These are phyloP conservation scores for Diacarnus erythraeanus DNA, from an alignment of 37 sponge, comb jelly and placozoan genomes.

Conservation along the genomic window DNA sequence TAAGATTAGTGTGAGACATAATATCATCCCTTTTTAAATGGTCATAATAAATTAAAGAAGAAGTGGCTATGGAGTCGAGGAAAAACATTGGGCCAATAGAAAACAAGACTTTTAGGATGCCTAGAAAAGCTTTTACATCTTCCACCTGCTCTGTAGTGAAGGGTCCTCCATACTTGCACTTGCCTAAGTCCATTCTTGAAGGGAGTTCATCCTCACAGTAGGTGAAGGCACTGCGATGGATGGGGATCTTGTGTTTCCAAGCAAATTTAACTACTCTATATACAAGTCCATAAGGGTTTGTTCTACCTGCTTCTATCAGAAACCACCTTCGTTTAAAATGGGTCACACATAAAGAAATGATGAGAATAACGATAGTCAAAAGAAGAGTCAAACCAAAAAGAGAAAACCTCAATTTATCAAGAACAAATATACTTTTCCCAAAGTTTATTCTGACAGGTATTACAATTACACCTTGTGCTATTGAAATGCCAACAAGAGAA, in stretches of 20 bases:
- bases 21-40: neutral
- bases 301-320: neutral
- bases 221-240: slow-evolving; percentile 4
- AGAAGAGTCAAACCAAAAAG: neutral
- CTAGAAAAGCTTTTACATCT: neutral
- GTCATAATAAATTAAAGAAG: neutral
- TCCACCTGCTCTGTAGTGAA: slow-evolving; percentile 4
- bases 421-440: neutral
- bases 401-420: neutral
- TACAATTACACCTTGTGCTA: neutral
- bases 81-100: neutral
- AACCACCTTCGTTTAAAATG: neutral
- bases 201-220: slow-evolving; percentile 3
- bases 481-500: neutral
- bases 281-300: neutral
- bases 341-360: neutral
- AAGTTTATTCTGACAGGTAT: neutral
- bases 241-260: neutral
- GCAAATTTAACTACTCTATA: neutral
- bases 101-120: neutral
- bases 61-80: neutral
- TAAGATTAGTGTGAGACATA: neutral
- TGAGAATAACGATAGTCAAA: neutral
- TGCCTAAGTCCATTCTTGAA: neutral
- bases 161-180: neutral